Percentiles rank a stretch among this genome's conserved stretches.
These are phyloP conservation scores for Choloepus hoffmanni DNA, from an alignment of 2,113 vertebrate species.

Conservation along the genomic window DNA sequence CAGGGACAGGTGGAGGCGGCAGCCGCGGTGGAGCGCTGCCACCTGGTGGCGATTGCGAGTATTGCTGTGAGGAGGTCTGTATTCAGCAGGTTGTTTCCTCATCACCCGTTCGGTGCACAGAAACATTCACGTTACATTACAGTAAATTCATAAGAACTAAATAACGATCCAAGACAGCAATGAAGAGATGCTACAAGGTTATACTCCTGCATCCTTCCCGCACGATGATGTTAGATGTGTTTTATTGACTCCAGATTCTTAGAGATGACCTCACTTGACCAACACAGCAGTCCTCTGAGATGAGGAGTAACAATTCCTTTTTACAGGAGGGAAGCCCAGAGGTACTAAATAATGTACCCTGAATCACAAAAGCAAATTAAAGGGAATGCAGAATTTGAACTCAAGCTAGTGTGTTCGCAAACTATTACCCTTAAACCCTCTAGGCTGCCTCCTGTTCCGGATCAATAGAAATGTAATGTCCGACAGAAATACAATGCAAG, in stretches of 20 bases:
- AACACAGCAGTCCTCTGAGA: rapidly evolving
- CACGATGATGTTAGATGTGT: rapidly evolving
- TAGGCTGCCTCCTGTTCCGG: rapidly evolving
- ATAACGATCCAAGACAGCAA: rapidly evolving
- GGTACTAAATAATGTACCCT: rapidly evolving
- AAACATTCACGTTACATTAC: too few relatives aligned
- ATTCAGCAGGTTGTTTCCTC: rapidly evolving
- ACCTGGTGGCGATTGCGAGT: rapidly evolving
- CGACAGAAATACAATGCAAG: rapidly evolving
- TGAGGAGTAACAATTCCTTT: rapidly evolving
- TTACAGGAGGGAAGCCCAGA: not conserved
- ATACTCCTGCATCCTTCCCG: rapidly evolving
- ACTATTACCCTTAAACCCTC: rapidly evolving
- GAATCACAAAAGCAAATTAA: rapidly evolving
- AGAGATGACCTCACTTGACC: not conserved
- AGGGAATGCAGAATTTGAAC: not conserved
- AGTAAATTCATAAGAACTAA: rapidly evolving
- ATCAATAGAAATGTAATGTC: not conserved
- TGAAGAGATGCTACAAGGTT: rapidly evolving
- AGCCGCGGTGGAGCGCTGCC: slow-evolving; percentile 6
- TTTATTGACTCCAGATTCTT: rapidly evolving
- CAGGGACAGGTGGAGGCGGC: not conserved
- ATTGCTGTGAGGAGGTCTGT: rapidly evolving
- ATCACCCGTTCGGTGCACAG: not conserved
- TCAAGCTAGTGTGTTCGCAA: not conserved